Base-by-base conservation (phyloP, 1,140 invertebrate species). In the Proctacanthus coquilletti region DNA sequence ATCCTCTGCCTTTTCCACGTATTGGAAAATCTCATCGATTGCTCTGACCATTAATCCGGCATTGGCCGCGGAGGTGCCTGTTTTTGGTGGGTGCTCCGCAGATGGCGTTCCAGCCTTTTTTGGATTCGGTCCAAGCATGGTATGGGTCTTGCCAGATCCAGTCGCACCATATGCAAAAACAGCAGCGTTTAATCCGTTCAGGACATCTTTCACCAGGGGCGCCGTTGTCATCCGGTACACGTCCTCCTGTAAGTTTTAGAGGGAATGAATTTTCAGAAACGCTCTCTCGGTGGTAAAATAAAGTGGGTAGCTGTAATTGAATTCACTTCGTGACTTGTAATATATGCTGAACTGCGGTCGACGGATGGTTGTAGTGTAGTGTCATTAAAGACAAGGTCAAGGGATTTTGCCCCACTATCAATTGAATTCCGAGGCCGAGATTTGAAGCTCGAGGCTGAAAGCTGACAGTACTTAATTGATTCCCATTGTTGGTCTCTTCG, bases 131-230 rank as follows among this genome's bases (percentile, higher is more conserved):
- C 57, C 57, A 11, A 60, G 36, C 57, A 60, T 60, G 25, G 57
- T 60, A 23, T 60, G 57, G 2, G 57, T 60, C 45, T 60, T 60
- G 0, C 52, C 56, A 2, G 52, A 58, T 5, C 53, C 56, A 1
- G 53, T 56, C 0, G 52, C 56, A 10, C 51, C 92, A 56, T 97
- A 97, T 2, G 92, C 92, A 63, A 97, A 96, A 0, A 96, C 87
- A 0, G 91, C 93, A 0, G 84, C 91, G 52, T 95, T 97, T 52
- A 91, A 95, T 5, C 93, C 94, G 32, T 72, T 68, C 1, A 98
- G 61, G 1, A 96, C 88, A 56, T 94, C 86, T 21, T 80, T 71
- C 6, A 97, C 80, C 1, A 95, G 64, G 2, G 82, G 74, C 46
- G 84, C 85, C 41, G 71, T 86, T 0, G 80, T 80, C 2, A 74